Conservation (phyloP, 2,888 invertebrate genomes). For the Tubiluchus corallicola region DNA sequence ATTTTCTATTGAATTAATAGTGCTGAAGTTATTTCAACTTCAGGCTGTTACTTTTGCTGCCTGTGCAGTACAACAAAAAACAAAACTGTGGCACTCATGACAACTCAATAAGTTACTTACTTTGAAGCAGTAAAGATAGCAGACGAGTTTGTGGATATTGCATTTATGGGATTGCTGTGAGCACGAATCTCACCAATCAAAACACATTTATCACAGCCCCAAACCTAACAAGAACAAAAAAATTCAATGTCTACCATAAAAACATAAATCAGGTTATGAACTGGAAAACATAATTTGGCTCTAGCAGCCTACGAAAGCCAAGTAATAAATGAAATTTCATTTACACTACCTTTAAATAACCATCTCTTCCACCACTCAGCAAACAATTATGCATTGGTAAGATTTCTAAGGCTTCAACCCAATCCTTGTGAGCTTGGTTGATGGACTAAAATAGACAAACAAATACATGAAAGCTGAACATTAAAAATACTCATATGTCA, state of each 20-base stretch:
- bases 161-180: conserved; percentile 46
- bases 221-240: too few relatives aligned
- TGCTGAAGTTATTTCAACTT: too few relatives aligned
- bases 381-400: conserved; percentile 37
- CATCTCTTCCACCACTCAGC: conserved; percentile 55
- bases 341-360: conserved; percentile 44
- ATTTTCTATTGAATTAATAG: too few relatives aligned
- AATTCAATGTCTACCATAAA: too few relatives aligned
- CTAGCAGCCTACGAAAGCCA: too few relatives aligned
- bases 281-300: too few relatives aligned
- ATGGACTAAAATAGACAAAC: conserved; percentile 35
- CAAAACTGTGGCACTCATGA: too few relatives aligned
- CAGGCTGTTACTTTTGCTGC: too few relatives aligned
- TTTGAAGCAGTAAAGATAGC: conserved; percentile 60
- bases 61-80: too few relatives aligned
- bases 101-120: too few relatives aligned
- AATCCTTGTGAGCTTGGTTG: conserved; percentile 68
- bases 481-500: conserved; percentile 4
- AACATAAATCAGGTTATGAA: too few relatives aligned
- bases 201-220: conserved; percentile 48
- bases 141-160: conserved; percentile 42
- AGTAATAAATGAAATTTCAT: too few relatives aligned
- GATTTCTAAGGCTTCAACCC: conserved; percentile 55
- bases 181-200: conserved; percentile 46
- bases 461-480: not conserved